A percentile compares a stretch with the other conserved stretches of the same genome.
These are phyloP conservation scores for Enteromius radiatus DNA, from an alignment of 2,797 vertebrate species.

Conservation along the genomic window DNA sequence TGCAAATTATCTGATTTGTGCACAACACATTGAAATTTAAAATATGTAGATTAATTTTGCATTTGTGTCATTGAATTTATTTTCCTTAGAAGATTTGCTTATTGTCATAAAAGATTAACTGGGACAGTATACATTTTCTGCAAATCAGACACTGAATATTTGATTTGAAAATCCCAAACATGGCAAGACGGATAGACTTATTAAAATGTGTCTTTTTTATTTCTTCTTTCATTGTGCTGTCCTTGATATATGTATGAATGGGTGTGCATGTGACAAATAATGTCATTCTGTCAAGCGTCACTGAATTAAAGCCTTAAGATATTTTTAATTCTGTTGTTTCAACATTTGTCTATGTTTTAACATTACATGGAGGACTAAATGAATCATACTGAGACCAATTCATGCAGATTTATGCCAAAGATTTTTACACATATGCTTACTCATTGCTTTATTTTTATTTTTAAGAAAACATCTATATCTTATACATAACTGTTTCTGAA, in stretches of 20 bases:
- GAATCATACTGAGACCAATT: slow-evolving; percentile 14
- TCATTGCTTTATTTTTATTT: slow-evolving; percentile 2
- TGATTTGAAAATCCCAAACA: not conserved
- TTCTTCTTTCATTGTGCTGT: slow-evolving; percentile 11
- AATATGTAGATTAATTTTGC: not conserved
- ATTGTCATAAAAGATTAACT: not conserved
- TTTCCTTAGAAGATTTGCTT: slow-evolving; percentile 1
- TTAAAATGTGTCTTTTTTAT: slow-evolving; percentile 1
- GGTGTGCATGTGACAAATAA: slow-evolving; percentile 17
- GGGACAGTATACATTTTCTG: not conserved
- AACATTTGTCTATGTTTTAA: slow-evolving; percentile 28
- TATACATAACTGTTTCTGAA: slow-evolving; percentile 17
- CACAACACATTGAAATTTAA: slow-evolving; percentile 2
- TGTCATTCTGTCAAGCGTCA: slow-evolving; percentile 28
- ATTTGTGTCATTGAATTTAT: slow-evolving; percentile 12
- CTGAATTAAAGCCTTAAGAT: slow-evolving; percentile 52
- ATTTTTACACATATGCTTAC: slow-evolving; percentile 23
- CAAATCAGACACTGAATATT: slow-evolving; percentile 7
- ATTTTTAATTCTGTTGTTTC: slow-evolving; percentile 5
- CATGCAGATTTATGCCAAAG: slow-evolving; percentile 54
- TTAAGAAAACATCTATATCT: not conserved
- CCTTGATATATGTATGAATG: slow-evolving; percentile 47
- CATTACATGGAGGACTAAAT: slow-evolving; percentile 23
- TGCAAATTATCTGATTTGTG: slow-evolving; percentile 7
- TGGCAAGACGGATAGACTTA: not conserved